These are phyloP conservation scores for Gymnobelideus leadbeateri DNA, from an alignment of 2,113 vertebrate species.

Conservation along the genomic window DNA sequence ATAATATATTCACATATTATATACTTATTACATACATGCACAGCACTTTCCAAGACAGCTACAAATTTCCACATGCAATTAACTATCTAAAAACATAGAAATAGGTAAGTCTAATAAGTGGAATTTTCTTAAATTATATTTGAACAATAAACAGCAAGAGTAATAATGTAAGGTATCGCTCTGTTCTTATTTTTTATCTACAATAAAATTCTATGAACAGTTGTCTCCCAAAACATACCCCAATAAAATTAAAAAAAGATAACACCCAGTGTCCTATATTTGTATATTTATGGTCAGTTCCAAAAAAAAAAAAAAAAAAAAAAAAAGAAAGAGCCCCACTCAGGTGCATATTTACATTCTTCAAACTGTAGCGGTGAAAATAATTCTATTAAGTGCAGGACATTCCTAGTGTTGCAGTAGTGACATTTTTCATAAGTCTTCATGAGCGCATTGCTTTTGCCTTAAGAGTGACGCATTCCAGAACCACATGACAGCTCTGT, in stretches of 20 bases:
- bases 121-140: slow-evolving; percentile 97
- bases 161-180: slow-evolving; percentile 96
- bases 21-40: slow-evolving; percentile 85
- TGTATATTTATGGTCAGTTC: slow-evolving; percentile 86
- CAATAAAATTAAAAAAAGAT: slow-evolving; percentile 84
- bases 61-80: slow-evolving; percentile 88
- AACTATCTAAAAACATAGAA: slow-evolving; percentile 93
- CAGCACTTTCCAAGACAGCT: slow-evolving; percentile 85
- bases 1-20: slow-evolving; percentile 81
- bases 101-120: slow-evolving; percentile 89
- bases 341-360: slow-evolving; percentile 99
- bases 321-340: slow-evolving; percentile 91
- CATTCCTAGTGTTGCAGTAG: slow-evolving; percentile 98
- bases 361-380: slow-evolving; percentile 99
- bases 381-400: slow-evolving; percentile 97
- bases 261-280: slow-evolving; percentile 87
- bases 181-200: slow-evolving; percentile 95
- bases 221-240: slow-evolving; percentile 85
- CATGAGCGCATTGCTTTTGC: slow-evolving; percentile 88
- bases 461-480: slow-evolving; percentile 86
- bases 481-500: slow-evolving; percentile 84
- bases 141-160: slow-evolving; percentile 95
- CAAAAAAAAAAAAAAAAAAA: slow-evolving; percentile 90
- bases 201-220: slow-evolving; percentile 94
- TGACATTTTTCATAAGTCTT: slow-evolving; percentile 88